Evolutionary conservation across 2,888 invertebrate genomes (phyloP).

Genomic region (Drosophila cognata): DNA sequence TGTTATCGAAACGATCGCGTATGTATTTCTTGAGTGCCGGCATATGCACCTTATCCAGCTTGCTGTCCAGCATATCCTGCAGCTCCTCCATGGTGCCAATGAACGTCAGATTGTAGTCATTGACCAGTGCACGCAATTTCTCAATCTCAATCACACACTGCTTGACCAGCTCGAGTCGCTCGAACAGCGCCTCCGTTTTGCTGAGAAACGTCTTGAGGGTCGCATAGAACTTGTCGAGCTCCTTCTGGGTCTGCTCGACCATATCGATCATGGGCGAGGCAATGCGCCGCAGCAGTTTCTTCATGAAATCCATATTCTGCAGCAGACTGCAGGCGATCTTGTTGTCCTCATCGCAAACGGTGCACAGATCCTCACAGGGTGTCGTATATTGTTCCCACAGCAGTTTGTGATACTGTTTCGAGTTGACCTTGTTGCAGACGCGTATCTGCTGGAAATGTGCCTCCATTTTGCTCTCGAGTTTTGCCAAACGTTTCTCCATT

Average conservation of each 20-base stretch:
- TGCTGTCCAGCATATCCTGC: slow-evolving; percentile 84
- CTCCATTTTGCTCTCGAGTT: slow-evolving; percentile 65
- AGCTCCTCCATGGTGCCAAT: slow-evolving; percentile 82
- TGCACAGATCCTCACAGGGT: slow-evolving; percentile 80
- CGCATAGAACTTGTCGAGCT: slow-evolving; percentile 64
- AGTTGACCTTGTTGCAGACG: slow-evolving; percentile 51
- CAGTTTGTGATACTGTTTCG: slow-evolving; percentile 51
- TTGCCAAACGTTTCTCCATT: slow-evolving; percentile 63
- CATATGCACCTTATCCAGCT: slow-evolving; percentile 83
- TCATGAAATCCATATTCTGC: slow-evolving; percentile 76
- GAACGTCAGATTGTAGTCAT: slow-evolving; percentile 69
- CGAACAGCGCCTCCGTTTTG: slow-evolving; percentile 69
- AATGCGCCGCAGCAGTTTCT: slow-evolving; percentile 78
- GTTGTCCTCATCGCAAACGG: slow-evolving; percentile 77
- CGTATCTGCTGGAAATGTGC: slow-evolving; percentile 71
- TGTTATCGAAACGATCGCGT: slow-evolving; percentile 65
- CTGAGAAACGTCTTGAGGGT: slow-evolving; percentile 66
- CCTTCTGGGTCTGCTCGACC: slow-evolving; percentile 65
- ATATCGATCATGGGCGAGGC: slow-evolving; percentile 74
- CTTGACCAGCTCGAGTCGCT: slow-evolving; percentile 75
- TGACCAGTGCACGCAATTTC: slow-evolving; percentile 54
- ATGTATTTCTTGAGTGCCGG: slow-evolving; percentile 82
- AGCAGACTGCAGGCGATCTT: slow-evolving; percentile 79
- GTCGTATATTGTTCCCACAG: slow-evolving; percentile 60
- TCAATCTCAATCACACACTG: slow-evolving; percentile 77